A percentile compares a stretch with the other conserved stretches of the same genome.
phyloP scores from a whole-genome alignment of 2,888 invertebrate species.

The Poecilus cupreus region DNA sequence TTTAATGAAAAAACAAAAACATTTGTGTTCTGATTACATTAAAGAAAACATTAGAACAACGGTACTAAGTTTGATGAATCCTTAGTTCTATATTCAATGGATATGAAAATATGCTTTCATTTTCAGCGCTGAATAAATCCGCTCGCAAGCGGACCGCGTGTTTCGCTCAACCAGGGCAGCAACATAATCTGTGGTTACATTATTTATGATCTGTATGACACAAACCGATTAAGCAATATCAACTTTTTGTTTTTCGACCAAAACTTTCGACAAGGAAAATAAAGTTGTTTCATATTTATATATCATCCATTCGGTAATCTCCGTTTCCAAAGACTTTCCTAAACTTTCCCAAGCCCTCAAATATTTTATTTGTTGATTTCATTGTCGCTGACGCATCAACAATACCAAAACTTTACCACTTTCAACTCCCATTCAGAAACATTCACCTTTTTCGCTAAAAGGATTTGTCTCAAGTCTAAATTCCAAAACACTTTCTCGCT shows the following conservation, averaged over 20 bases:
- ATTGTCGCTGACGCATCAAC: slow-evolving; percentile 30
- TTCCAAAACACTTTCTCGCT: too few relatives aligned
- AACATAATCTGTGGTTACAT: slow-evolving; percentile 61
- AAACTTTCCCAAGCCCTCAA: slow-evolving; percentile 27
- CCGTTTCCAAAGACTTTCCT: slow-evolving; percentile 30
- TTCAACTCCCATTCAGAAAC: not conserved
- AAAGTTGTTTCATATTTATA: slow-evolving; percentile 54
- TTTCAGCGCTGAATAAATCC: too few relatives aligned
- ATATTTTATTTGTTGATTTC: slow-evolving; percentile 54
- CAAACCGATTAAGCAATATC: slow-evolving; percentile 65
- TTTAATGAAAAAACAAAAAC: too few relatives aligned
- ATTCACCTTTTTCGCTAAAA: too few relatives aligned
- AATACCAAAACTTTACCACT: not conserved
- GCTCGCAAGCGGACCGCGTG: not conserved
- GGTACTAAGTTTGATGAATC: too few relatives aligned
- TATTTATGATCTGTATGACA: slow-evolving; percentile 64
- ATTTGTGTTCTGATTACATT: too few relatives aligned
- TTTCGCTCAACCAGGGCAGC: slow-evolving; percentile 33
- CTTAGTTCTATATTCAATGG: too few relatives aligned
- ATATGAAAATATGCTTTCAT: too few relatives aligned
- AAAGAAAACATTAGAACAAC: too few relatives aligned
- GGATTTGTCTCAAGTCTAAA: too few relatives aligned
- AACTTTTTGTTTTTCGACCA: slow-evolving; percentile 66
- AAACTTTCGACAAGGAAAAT: slow-evolving; percentile 68
- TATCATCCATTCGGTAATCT: slow-evolving; percentile 53